Evolutionary conservation across 2,113 vertebrate genomes (phyloP).

Genomic region (Seriola dumerili): DNA sequence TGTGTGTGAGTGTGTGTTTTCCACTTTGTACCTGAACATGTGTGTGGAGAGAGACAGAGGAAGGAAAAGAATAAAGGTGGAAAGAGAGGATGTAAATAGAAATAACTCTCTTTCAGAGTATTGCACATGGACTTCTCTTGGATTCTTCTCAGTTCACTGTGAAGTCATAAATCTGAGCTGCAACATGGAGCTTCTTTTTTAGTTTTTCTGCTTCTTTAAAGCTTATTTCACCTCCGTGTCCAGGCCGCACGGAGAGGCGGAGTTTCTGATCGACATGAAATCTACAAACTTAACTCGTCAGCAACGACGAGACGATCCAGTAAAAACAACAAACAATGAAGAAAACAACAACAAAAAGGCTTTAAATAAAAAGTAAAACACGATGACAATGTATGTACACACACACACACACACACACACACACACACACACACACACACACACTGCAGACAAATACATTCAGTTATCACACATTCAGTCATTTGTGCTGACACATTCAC

Average conservation of each 20-base stretch:
- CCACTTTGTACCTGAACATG: slow-evolving; percentile 10
- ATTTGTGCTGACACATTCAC: slow-evolving; percentile 24
- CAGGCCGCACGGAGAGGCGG: slow-evolving; percentile 84
- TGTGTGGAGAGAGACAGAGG: neutral
- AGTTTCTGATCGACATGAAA: slow-evolving; percentile 71
- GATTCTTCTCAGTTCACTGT: slow-evolving; percentile 87
- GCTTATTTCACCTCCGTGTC: slow-evolving; percentile 90
- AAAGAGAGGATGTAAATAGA: neutral
- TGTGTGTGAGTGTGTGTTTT: neutral
- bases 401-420: slow-evolving; percentile 16
- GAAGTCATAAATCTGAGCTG: slow-evolving; percentile 88
- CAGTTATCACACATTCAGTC: slow-evolving; percentile 49
- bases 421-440: slow-evolving; percentile 19
- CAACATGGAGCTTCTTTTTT: slow-evolving; percentile 64
- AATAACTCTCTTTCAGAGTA: slow-evolving; percentile 84
- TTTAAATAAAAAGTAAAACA: slow-evolving; percentile 42
- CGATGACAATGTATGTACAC: slow-evolving; percentile 3
- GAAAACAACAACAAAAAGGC: neutral
- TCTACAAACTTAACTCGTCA: slow-evolving; percentile 62
- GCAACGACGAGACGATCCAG: slow-evolving; percentile 82
- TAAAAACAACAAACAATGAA: slow-evolving; percentile 78
- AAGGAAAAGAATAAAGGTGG: slow-evolving; percentile 6
- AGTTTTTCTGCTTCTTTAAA: slow-evolving; percentile 67
- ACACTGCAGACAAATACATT: slow-evolving; percentile 58
- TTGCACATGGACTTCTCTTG: slow-evolving; percentile 92